Conservation (phyloP, 2,888 invertebrate genomes). For the Creontiades dilutus region DNA sequence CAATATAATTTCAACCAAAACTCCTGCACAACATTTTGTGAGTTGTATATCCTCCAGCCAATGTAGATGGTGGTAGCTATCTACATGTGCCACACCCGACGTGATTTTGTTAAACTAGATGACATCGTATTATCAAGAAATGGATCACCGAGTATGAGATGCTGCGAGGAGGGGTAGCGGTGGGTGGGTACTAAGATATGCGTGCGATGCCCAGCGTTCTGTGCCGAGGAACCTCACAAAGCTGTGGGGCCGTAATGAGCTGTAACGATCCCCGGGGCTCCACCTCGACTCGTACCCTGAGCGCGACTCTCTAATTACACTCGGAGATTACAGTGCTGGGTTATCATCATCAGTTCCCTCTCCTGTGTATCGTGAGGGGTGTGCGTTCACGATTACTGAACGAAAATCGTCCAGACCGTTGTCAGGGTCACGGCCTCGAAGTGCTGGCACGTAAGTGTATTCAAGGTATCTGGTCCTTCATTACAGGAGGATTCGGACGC, state of each 20-base stretch:
- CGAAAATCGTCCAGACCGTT: neutral
- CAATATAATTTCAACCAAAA: too few relatives aligned
- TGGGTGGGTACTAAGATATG: neutral
- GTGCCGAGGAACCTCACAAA: neutral
- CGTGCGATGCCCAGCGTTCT: neutral
- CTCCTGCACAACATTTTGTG: too few relatives aligned
- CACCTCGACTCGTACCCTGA: neutral
- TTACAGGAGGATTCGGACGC: too few relatives aligned
- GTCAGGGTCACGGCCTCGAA: slow-evolving; percentile 24
- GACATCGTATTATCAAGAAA: neutral
- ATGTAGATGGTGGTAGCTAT: too few relatives aligned
- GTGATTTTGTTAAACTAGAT: too few relatives aligned
- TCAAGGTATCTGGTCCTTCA: too few relatives aligned
- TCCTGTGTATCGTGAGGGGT: neutral
- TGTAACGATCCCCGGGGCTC: slow-evolving; percentile 7
- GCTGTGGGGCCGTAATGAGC: neutral
- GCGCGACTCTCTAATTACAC: slow-evolving; percentile 32
- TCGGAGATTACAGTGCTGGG: neutral
- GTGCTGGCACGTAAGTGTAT: too few relatives aligned
- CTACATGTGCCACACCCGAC: too few relatives aligned
- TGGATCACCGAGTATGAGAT: neutral
- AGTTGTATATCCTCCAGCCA: too few relatives aligned
- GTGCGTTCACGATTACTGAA: slow-evolving; percentile 14
- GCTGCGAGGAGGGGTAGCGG: neutral
- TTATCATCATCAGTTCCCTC: neutral